Evolutionary conservation across 2,888 invertebrate species (phyloP), one percentile per base, ranked within the genome.

Genomic region (Coremacera marginata): DNA sequence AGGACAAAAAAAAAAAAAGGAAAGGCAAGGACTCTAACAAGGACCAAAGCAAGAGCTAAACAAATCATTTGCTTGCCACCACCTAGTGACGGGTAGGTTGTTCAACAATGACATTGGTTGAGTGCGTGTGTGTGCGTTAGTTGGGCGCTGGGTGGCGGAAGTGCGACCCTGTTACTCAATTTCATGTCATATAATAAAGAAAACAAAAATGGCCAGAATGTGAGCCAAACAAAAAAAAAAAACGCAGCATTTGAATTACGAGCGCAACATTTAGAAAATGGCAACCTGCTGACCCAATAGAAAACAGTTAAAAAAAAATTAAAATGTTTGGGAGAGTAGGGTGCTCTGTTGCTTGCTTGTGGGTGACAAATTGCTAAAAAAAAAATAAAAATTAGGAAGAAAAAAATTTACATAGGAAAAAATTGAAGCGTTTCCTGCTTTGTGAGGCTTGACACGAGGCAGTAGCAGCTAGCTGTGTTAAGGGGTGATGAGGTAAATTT

Each of bases 291-390:
- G 51, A 44, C 63, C 19, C 44, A 71, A 71, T 57, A 71, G 37
- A 8, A 71, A 31, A 19, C 60, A 25, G 11, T 44, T 11, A 44
- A 44, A 44, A 2, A 44, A 44, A 44, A 44, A 11, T 44, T 44
- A 44, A 44, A 11, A 11, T 44, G 14, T 44, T 7, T 4, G 11
- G 44, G 44, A 11, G 1, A 1, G 14, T 11, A 44, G 44, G 3
- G 44, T 0, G 44, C 5, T 80, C 79, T 75, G 70, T 75, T 77
- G 77, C 73, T 76, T 80, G 77, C 76, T 79, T 57, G 80, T 78
- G 80, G 79, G 77, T 80, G 80, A 77, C 79, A 78, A 79, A 78
- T 81, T 81, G 80, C 76, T 79, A 81, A 77, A 78, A 78, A 34
- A 63, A 31, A 31, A 31, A 31, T 4, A 3, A 31, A 5, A 31